Conservation (phyloP, 2,797 vertebrate genomes). For the Sebastes cheni region DNA sequence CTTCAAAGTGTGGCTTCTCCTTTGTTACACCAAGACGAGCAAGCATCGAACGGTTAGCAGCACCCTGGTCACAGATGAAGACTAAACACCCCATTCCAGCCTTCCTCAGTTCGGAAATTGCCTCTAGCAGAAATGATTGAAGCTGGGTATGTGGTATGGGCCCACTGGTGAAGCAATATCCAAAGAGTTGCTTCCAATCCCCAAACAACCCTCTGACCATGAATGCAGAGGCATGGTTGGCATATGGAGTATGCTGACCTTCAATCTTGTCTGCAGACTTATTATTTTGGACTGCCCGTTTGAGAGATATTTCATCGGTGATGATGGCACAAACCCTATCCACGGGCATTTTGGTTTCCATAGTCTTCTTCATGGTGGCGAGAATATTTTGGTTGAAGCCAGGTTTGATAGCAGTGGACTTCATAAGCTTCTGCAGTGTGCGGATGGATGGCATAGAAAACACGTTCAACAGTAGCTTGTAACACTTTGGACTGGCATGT, state of each 20-base stretch:
- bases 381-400: neutral
- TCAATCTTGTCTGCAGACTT: neutral
- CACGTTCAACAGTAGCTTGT: neutral
- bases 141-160: constrained; percentile 10
- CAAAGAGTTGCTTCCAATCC: constrained; percentile 17
- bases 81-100: constrained; percentile 3
- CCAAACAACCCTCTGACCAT: constrained; percentile 8
- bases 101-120: neutral
- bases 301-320: constrained; percentile 7
- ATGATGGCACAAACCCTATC: constrained; percentile 7
- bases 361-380: neutral
- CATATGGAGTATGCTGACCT: neutral
- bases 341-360: neutral
- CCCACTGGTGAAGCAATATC: constrained; percentile 17
- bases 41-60: constrained; percentile 6
- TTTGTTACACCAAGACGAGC: neutral
- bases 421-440: constrained; percentile 17
- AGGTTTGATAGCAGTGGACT: neutral
- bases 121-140: neutral
- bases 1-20: neutral
- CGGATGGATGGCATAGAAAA: constrained; percentile 17
- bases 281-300: neutral
- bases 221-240: constrained; percentile 10
- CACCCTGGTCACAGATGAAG: constrained; percentile 9
- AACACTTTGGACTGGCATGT: constrained; percentile 11